These are phyloP conservation scores for Panthera tigris DNA, from an alignment of 2,113 vertebrate genomes.

Conservation along the genomic window DNA sequence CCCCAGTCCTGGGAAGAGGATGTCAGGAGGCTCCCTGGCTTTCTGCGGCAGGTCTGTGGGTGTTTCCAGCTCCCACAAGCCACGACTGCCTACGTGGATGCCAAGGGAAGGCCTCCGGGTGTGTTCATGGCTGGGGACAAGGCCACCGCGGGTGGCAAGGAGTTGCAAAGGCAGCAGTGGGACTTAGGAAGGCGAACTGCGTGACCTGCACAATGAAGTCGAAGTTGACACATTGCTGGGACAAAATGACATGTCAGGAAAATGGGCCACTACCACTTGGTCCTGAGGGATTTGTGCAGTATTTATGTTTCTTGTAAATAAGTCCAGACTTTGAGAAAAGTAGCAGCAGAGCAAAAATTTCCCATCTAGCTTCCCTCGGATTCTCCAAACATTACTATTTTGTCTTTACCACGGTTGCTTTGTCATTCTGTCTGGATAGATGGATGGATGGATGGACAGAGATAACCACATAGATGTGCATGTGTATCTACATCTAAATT, in stretches of 20 bases:
- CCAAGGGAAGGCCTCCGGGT: background rate
- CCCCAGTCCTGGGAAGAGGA: background rate
- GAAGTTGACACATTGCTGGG: background rate
- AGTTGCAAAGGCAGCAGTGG: background rate
- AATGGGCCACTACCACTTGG: background rate
- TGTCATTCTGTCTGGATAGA: background rate
- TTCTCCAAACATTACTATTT: background rate
- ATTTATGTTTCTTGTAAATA: conserved; percentile 46
- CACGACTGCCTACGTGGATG: background rate
- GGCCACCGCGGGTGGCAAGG: background rate
- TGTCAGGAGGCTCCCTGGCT: background rate
- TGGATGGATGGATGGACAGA: background rate
- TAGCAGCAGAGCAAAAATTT: background rate
- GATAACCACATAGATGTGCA: background rate
- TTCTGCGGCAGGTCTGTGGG: background rate
- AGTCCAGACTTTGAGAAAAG: background rate
- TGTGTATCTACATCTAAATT: background rate
- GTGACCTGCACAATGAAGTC: background rate
- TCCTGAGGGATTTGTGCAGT: background rate
- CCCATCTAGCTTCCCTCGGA: background rate
- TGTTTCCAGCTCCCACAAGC: rapidly evolving
- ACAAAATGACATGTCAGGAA: background rate
- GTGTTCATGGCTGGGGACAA: background rate
- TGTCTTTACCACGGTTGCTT: background rate
- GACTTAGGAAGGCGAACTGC: background rate